Evolutionary conservation across 2,888 invertebrate species (phyloP).

Genomic region (Plebejus anna): DNA sequence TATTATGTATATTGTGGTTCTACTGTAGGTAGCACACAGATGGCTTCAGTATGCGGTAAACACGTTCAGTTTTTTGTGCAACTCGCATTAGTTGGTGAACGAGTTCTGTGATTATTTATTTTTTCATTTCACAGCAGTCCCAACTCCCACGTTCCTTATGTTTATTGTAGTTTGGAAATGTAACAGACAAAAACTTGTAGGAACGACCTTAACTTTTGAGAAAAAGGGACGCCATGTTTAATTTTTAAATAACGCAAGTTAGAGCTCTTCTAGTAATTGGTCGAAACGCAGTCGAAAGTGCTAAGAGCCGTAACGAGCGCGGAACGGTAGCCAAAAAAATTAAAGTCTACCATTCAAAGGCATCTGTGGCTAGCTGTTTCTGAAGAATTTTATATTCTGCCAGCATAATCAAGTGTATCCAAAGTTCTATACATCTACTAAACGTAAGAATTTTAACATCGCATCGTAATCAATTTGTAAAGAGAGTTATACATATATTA

Average conservation of each 20-base stretch:
- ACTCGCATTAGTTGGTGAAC: background rate
- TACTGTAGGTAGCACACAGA: background rate
- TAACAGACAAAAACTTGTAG: background rate
- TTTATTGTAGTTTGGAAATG: background rate
- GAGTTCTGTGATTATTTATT: slow-evolving; percentile 18
- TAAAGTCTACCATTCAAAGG: background rate
- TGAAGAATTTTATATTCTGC: background rate
- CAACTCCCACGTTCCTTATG: background rate
- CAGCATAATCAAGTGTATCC: background rate
- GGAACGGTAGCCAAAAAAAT: background rate
- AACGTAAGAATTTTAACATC: background rate
- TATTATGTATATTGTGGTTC: background rate
- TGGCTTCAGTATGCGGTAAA: slow-evolving; percentile 20
- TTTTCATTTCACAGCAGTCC: background rate
- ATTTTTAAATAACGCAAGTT: background rate
- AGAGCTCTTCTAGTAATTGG: background rate
- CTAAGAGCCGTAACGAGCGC: background rate
- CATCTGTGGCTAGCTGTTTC: background rate
- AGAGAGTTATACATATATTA: background rate
- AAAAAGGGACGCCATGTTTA: background rate
- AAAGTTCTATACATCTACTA: background rate
- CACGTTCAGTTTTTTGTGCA: slow-evolving; percentile 15
- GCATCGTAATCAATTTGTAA: background rate
- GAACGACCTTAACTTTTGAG: background rate
- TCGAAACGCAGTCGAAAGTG: background rate